phyloP scores from a whole-genome alignment of 2,888 invertebrate genomes.

The Chironomus tentans region DNA sequence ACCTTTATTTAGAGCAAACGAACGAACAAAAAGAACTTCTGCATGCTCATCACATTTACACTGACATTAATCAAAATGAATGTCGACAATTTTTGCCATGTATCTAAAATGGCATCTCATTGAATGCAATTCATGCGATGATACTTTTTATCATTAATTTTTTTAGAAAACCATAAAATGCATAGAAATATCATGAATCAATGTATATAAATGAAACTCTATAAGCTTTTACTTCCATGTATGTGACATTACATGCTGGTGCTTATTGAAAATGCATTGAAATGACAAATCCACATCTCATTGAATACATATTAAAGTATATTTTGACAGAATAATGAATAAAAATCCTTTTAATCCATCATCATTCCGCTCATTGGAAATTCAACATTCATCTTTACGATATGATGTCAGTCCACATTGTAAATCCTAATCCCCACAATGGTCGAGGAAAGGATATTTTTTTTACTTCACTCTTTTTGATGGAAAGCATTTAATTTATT shows the following conservation, averaged over 20 bases:
- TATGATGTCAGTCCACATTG: not conserved
- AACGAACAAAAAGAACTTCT: not conserved
- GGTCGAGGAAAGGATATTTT: not conserved
- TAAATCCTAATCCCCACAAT: not conserved
- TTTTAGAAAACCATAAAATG: not conserved
- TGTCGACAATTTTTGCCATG: constrained; percentile 3
- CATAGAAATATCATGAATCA: no score
- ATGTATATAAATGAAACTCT: not conserved
- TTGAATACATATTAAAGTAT: not conserved
- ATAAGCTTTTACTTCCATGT: no score
- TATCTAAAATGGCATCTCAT: no score
- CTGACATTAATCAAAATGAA: constrained; percentile 20
- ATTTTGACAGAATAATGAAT: not conserved
- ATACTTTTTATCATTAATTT: not conserved
- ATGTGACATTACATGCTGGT: no score
- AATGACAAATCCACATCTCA: not conserved
- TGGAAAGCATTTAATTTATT: constrained; percentile 18
- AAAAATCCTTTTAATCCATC: not conserved
- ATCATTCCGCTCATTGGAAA: not conserved
- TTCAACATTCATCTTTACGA: not conserved
- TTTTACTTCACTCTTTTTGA: not conserved
- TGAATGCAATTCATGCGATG: not conserved
- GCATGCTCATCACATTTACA: constrained; percentile 6
- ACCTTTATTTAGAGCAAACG: not conserved
- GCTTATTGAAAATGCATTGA: not conserved